Evolutionary conservation across 2,113 vertebrate species (phyloP).

Genomic region (Gobiocypris rarus): DNA sequence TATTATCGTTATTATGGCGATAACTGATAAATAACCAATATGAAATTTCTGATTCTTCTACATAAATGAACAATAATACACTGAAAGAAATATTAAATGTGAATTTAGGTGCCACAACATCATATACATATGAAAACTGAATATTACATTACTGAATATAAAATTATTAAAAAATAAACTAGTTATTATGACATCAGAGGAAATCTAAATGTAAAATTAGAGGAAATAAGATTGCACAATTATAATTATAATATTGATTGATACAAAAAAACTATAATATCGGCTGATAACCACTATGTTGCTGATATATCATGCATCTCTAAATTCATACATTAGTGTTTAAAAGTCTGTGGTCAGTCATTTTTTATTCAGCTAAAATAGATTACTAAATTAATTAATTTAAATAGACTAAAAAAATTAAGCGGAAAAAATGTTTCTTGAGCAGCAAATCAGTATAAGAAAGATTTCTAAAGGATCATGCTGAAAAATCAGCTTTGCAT

Average conservation of each 20-base stretch:
- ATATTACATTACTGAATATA: no score
- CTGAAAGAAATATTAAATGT: neutral
- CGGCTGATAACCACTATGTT: neutral
- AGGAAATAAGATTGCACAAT: neutral
- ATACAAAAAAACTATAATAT: no score
- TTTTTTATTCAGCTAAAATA: neutral
- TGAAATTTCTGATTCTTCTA: neutral
- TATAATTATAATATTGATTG: neutral
- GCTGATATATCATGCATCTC: neutral
- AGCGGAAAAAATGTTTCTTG: no score
- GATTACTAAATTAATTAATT: neutral
- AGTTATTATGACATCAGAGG: no score
- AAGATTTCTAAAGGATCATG: neutral
- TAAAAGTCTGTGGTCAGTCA: no score
- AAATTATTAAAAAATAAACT: no score
- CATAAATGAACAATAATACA: neutral
- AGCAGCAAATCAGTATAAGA: neutral
- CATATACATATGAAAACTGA: neutral
- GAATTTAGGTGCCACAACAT: neutral
- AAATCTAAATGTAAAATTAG: neutral
- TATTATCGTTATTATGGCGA: neutral
- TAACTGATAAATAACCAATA: neutral
- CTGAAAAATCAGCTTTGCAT: neutral
- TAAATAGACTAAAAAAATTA: no score
- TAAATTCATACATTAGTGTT: neutral